These are phyloP conservation scores for Heliconius aoede DNA, from an alignment of 2,888 invertebrate species.

Conservation along the genomic window DNA sequence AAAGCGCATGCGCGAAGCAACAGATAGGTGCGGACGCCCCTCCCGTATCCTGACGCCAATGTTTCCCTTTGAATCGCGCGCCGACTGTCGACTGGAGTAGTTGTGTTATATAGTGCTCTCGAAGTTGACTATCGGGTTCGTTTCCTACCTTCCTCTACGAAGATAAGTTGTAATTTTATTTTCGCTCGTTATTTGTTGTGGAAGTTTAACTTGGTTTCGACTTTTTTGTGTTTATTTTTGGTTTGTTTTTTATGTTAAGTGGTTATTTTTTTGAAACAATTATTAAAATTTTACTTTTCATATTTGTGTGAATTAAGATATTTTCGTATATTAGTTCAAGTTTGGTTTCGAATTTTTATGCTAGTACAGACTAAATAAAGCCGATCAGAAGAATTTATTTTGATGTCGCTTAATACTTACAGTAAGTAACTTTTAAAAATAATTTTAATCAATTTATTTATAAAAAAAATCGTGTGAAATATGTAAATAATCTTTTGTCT, in stretches of 20 bases:
- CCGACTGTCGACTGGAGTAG: slow-evolving; percentile 52
- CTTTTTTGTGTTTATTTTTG: background rate
- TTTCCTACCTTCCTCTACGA: slow-evolving; percentile 33
- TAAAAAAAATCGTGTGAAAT: too few species aligned
- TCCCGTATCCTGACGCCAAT: slow-evolving; percentile 46
- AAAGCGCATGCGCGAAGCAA: slow-evolving; percentile 66
- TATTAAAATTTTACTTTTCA: background rate
- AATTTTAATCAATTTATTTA: too few species aligned
- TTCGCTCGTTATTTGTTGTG: background rate
- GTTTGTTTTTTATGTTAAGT: background rate
- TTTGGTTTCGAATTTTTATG: background rate
- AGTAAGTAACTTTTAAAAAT: too few species aligned
- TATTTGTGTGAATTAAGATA: background rate
- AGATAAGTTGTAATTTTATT: slow-evolving; percentile 35
- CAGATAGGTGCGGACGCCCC: slow-evolving; percentile 61
- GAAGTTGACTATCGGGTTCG: slow-evolving; percentile 54
- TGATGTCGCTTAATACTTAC: too few species aligned
- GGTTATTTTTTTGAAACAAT: background rate
- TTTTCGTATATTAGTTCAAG: background rate
- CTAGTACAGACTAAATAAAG: too few species aligned
- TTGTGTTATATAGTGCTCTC: slow-evolving; percentile 50
- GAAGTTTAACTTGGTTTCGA: background rate
- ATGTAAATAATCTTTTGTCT: background rate
- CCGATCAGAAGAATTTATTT: too few species aligned
- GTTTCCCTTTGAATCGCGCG: slow-evolving; percentile 56